phyloP scores from a whole-genome alignment of 2,888 invertebrate species.

The Noctua janthina region DNA sequence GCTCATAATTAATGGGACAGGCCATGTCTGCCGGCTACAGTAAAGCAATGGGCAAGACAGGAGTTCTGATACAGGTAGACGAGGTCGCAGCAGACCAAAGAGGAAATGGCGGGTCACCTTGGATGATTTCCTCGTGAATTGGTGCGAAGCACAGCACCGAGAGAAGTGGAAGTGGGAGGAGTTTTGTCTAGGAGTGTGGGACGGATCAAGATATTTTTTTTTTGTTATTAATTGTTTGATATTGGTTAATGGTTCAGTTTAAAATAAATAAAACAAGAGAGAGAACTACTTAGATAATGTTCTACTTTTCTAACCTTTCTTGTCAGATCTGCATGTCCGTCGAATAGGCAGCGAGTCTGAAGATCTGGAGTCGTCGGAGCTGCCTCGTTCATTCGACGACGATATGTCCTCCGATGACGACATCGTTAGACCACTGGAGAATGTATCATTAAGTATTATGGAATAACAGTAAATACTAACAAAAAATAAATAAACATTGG shows the following conservation, averaged over 20 bases:
- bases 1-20: neutral
- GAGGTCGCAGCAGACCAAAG: neutral
- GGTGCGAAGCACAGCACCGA: neutral
- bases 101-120: neutral
- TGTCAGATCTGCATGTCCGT: slow-evolving; percentile 79
- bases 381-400: slow-evolving; percentile 83
- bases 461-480: neutral
- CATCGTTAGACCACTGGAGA: slow-evolving; percentile 71
- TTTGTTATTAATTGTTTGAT: neutral
- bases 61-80: neutral
- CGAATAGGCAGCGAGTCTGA: slow-evolving; percentile 85
- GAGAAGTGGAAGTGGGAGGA: neutral
- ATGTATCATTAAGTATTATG: neutral
- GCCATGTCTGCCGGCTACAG: neutral
- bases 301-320: slow-evolving; percentile 78
- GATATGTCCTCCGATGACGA: slow-evolving; percentile 87
- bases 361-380: slow-evolving; percentile 77
- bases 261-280: neutral
- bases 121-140: neutral
- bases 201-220: neutral
- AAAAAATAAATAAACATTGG: neutral
- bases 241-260: neutral
- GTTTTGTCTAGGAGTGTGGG: neutral
- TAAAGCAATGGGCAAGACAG: neutral
- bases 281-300: neutral